A percentile compares a stretch with the other conserved stretches of the same genome.
These are phyloP conservation scores for Steromphala cineraria DNA, from an alignment of 2,888 invertebrate genomes.

Conservation along the genomic window DNA sequence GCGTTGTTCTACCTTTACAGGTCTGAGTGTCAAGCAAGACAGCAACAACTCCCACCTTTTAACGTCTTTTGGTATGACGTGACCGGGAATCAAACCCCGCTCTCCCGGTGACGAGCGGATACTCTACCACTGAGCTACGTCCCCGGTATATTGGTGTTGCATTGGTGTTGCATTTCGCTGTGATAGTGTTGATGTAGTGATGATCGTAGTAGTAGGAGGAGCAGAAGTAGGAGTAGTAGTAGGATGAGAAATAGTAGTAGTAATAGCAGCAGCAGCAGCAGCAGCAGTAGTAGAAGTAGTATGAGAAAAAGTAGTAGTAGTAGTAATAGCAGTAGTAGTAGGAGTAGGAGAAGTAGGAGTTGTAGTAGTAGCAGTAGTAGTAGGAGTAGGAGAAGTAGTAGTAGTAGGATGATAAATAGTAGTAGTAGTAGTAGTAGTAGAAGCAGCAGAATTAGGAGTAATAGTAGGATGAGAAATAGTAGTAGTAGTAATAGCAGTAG, in stretches of 20 bases:
- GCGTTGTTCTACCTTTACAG: no score
- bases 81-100: no score
- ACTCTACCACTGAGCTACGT: no score
- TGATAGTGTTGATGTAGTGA: background rate
- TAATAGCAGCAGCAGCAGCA: background rate
- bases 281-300: background rate
- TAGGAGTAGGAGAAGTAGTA: conserved; percentile 26
- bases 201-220: background rate
- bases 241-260: background rate
- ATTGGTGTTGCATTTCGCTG: no score
- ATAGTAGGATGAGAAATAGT: conserved; percentile 30
- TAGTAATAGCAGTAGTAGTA: background rate
- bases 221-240: background rate
- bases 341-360: conserved; percentile 22
- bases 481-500: conserved; percentile 28
- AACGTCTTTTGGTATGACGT: no score
- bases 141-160: no score
- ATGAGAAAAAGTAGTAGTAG: background rate
- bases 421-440: conserved; percentile 28
- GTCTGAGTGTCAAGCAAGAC: no score
- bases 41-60: no score
- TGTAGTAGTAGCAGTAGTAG: conserved; percentile 23
- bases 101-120: no score
- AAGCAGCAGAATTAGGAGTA: conserved; percentile 28
- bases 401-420: conserved; percentile 26